Evolutionary conservation across 2,888 invertebrate genomes (phyloP), one percentile per base, ranked within the genome.

Genomic region (Anoncus sp.): DNA sequence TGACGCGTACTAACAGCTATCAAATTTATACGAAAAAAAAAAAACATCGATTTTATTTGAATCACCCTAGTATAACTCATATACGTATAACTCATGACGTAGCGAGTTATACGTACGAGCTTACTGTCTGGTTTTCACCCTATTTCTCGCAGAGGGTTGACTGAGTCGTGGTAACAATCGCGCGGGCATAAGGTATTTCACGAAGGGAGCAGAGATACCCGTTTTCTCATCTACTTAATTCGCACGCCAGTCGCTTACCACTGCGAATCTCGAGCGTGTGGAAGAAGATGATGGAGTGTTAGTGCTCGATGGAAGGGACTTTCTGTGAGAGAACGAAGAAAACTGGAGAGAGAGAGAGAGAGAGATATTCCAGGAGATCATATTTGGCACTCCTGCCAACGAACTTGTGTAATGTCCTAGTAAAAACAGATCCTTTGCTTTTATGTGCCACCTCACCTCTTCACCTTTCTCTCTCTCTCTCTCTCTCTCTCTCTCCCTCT

Each of bases 341-440:
- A 31, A 31, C 7, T 3, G 7, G 66, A 73, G 40, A 49, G 51
- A 38, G 31, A 45, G 22, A 57, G 35, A 49, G 3, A 38, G 22
- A 45, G 57, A 31, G 40, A 24, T 35, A 57, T 49, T 60, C 9
- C 55, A 60, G 78, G 62, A 77, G 79, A 80, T 80, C 80, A 80
- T 79, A 74, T 80, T 82, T 82, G 82, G 80, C 81, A 75, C 72
- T 67, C 62, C 66, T 73, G 77, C 78, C 80, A 82, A 80, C 73
- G 67, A 75, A 75, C 70, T 82, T 71, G 75, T 70, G 63, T 82
- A 76, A 82, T 83, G 69, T 81, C 76, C 74, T 75, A 75, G 79
- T 77, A 79, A 75, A 72, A 82, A 75, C 67, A 79, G 63, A 72
- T 79, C 70, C 70, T 77, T 80, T 49, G 45, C 71, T 67, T 74